Percentiles rank a stretch among this genome's conserved stretches.
Conservation (phyloP, 92 coral and sea anemone species). For the Phenganax marumi region DNA sequence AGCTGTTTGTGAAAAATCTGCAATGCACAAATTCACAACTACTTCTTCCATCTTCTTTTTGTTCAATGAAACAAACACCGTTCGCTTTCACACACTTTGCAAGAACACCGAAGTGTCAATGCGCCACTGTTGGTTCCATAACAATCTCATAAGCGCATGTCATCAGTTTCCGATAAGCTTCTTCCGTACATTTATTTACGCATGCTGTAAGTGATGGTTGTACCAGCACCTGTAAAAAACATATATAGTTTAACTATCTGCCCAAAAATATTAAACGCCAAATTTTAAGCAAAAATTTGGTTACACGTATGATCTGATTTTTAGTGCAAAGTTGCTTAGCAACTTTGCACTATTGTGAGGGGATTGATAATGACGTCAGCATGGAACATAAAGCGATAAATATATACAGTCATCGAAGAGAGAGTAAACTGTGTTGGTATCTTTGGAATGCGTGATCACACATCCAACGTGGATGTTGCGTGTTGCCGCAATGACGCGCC, state of each 20-base stretch:
- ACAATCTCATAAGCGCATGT: slow-evolving; percentile 46
- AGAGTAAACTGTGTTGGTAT: too few species aligned
- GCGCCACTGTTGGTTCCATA: slow-evolving; percentile 49
- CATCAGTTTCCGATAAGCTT: slow-evolving; percentile 43
- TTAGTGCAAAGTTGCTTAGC: too few species aligned
- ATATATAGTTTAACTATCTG: slow-evolving; percentile 27
- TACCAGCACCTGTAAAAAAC: slow-evolving; percentile 37
- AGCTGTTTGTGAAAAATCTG: slow-evolving; percentile 38
- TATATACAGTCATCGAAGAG: too few species aligned
- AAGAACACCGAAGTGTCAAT: slow-evolving; percentile 43
- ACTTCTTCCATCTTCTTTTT: slow-evolving; percentile 35
- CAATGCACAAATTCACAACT: slow-evolving; percentile 41
- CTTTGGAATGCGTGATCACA: too few species aligned
- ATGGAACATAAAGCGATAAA: too few species aligned
- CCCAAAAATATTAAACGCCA: slow-evolving; percentile 20
- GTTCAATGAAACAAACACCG: slow-evolving; percentile 37
- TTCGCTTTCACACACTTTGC: slow-evolving; percentile 49
- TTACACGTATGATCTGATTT: too few species aligned
- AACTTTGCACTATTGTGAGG: too few species aligned
- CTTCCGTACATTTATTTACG: slow-evolving; percentile 34
- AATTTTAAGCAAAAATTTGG: slow-evolving; percentile 2
- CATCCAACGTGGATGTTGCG: too few species aligned
- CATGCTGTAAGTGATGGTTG: slow-evolving; percentile 44
- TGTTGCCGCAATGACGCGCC: too few species aligned
- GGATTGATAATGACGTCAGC: too few species aligned